Base-by-base conservation (phyloP, 2,113 vertebrate species). In the Todiramphus chloris region DNA sequence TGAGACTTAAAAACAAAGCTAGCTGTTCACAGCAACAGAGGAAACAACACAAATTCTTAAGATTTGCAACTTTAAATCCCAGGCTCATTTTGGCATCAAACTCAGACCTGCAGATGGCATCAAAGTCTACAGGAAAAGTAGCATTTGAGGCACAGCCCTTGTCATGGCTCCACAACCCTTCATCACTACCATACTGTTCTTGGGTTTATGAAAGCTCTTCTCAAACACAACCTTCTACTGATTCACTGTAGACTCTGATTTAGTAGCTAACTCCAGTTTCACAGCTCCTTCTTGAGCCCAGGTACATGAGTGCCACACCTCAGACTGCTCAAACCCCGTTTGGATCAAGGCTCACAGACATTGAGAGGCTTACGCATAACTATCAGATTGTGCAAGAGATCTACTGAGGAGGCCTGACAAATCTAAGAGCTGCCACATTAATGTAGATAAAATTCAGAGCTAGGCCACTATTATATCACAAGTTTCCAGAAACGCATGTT, bases 21-120 rank as follows among this genome's bases (percentile, higher is more conserved):
- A 43, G 21, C 8, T 81, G 28, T 27, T 89, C 60, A 68, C 17
- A 93, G 51, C 76, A 83, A 60, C 59, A 12, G 5, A 76, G 13
- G 31, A 92, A 88, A 69, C 30, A 70, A 74, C 27, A 8, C 16
- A 67, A 46, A 70, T 76, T 74, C 50, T 77, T 31, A 37, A 33
- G 5, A 82, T 33, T 81, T 37, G 50, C 0, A 0, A 35, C n/a
- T 55, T 83, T 7, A 88, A 92, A 88, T 58, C 25, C 37, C 53
- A 81, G 33, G 30, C 56, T 82, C 6, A 75, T 74, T 90, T 64
- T 75, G 56, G 73, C 53, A 78, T 51, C n/a, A 63, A 63, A 56
- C 35, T 84, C 43, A 84, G 80, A 82, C 93, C 95, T 97, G 96
- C 89, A 96, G 94, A 68, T 96, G 94, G 95, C 95, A 96, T 93